These are phyloP conservation scores for Philotrypesis tridentata DNA, from an alignment of 1,140 invertebrate genomes.

Conservation along the genomic window DNA sequence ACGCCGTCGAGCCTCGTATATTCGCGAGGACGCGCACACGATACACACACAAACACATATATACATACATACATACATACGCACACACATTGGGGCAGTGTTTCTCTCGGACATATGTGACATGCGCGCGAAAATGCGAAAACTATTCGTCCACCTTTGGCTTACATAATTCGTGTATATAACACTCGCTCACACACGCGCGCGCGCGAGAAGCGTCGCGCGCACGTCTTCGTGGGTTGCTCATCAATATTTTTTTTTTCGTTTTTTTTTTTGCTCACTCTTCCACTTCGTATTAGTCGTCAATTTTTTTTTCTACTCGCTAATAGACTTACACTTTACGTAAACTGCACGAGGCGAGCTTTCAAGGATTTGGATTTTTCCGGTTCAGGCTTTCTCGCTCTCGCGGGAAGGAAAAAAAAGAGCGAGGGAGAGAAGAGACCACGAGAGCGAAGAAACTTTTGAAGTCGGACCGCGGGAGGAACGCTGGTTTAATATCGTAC, in stretches of 20 bases:
- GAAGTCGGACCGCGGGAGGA: conserved; percentile 27
- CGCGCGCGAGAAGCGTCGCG: conserved; percentile 16
- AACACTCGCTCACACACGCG: too few relatives aligned
- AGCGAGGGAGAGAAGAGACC: neutral
- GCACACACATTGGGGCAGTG: conserved; percentile 46
- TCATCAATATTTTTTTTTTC: too few relatives aligned
- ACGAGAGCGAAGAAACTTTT: conserved; percentile 49
- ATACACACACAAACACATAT: too few relatives aligned
- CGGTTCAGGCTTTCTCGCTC: too few relatives aligned
- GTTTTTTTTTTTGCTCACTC: neutral
- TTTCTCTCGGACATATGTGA: neutral
- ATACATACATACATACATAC: too few relatives aligned
- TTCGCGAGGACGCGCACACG: too few relatives aligned
- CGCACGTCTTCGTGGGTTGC: neutral
- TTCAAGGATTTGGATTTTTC: conserved; percentile 42
- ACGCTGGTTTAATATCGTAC: conserved; percentile 14
- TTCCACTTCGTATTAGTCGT: neutral
- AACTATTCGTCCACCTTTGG: conserved; percentile 10
- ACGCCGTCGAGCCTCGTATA: conserved; percentile 39
- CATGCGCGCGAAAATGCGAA: conserved; percentile 30
- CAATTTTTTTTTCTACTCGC: conserved; percentile 12
- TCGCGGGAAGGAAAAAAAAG: too few relatives aligned
- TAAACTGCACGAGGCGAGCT: conserved; percentile 30
- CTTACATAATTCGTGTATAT: conserved; percentile 37
- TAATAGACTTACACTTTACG: conserved; percentile 37